A percentile compares a stretch with the other conserved stretches of the same genome.
phyloP scores from a whole-genome alignment of 2,113 vertebrate species.

The Rhombomys opimus region DNA sequence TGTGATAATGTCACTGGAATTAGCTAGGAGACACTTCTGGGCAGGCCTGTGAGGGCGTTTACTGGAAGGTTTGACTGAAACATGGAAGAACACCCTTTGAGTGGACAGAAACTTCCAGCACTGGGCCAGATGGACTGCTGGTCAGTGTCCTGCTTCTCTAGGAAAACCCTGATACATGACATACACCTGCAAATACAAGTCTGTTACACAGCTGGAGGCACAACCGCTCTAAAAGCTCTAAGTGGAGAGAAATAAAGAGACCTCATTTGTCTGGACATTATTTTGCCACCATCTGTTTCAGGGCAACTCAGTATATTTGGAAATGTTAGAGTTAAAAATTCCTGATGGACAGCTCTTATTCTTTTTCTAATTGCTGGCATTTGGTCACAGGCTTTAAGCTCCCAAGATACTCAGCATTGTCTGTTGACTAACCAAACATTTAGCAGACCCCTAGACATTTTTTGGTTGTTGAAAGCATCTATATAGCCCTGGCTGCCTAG shows the following conservation, averaged over 20 bases:
- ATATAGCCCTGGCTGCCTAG: too few relatives aligned
- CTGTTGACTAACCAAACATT: not conserved
- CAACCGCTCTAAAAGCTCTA: not conserved
- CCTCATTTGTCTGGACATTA: not conserved
- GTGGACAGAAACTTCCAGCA: not conserved
- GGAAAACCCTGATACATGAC: not conserved
- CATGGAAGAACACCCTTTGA: not conserved
- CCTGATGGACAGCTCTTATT: not conserved
- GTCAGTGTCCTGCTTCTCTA: too few relatives aligned
- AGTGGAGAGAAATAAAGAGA: not conserved
- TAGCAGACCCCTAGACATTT: not conserved
- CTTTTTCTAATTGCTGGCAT: not conserved
- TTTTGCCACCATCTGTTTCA: not conserved
- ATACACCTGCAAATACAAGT: not conserved
- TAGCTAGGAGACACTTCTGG: not conserved
- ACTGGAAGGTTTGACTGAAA: not conserved
- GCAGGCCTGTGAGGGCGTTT: not conserved
- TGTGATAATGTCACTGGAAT: not conserved
- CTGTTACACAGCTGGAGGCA: not conserved
- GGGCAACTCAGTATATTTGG: not conserved
- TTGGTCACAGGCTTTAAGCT: not conserved
- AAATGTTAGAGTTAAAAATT: not conserved
- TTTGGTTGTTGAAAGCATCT: not conserved
- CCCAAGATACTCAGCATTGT: not conserved
- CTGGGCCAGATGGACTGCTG: too few relatives aligned